Conservation (phyloP, 2,797 vertebrate genomes). For the Neomorphus geoffroyi region DNA sequence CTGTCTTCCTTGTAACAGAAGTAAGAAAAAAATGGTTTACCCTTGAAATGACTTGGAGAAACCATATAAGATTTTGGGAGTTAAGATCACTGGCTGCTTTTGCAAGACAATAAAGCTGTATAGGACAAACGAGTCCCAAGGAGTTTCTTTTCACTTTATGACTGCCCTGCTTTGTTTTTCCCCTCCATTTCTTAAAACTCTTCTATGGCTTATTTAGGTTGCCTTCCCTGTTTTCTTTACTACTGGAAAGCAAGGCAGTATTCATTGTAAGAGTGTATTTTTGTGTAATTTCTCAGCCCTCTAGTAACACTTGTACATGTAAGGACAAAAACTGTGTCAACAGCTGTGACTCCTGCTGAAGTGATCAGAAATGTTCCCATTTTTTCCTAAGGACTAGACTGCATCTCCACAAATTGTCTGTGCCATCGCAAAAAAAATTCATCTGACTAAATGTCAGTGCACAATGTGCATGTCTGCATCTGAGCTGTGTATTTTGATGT, state of each 20-base stretch:
- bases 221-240: background rate
- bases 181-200: background rate
- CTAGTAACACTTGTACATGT: background rate
- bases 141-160: background rate
- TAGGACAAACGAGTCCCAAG: background rate
- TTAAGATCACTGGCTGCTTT: background rate
- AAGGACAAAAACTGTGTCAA: background rate
- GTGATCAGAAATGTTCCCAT: background rate
- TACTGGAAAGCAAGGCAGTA: background rate
- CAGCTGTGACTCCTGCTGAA: background rate
- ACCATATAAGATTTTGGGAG: background rate
- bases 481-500: background rate
- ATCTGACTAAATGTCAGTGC: background rate
- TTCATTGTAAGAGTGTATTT: background rate
- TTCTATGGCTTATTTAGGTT: background rate
- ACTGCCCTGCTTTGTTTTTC: background rate
- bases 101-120: background rate
- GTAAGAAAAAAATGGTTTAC: slow-evolving; percentile 7
- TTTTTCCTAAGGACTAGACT: background rate
- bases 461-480: background rate
- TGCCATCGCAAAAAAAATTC: background rate
- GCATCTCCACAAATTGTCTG: background rate
- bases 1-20: background rate
- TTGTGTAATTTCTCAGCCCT: background rate
- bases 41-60: background rate